Conservation (phyloP, 2,113 vertebrate genomes). For the Isurus oxyrinchus region DNA sequence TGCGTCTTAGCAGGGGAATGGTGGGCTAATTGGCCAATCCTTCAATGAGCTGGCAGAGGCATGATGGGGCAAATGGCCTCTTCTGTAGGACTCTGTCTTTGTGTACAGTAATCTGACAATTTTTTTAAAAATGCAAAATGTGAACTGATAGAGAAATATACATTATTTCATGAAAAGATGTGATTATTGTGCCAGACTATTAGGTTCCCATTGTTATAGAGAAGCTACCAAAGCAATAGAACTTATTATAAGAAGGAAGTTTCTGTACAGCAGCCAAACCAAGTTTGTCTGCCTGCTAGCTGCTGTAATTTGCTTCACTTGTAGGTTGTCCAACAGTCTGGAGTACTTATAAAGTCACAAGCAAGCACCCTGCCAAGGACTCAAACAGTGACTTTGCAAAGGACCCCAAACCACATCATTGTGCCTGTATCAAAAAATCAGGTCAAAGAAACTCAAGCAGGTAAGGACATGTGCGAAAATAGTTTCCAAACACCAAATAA, state of each 20-base stretch:
- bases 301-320: conserved; percentile 27
- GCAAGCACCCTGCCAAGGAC: conserved; percentile 43
- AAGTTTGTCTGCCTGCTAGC: neutral
- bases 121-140: neutral
- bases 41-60: neutral
- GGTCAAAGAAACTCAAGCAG: conserved; percentile 24
- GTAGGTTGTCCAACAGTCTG: conserved; percentile 66
- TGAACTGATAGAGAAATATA: neutral
- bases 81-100: neutral
- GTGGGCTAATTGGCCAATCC: neutral
- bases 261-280: neutral
- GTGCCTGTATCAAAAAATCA: conserved; percentile 39
- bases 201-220: neutral
- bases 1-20: neutral
- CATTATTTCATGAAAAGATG: neutral
- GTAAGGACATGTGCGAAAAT: conserved; percentile 43
- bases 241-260: neutral
- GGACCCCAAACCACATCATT: conserved; percentile 42
- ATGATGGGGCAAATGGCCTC: neutral
- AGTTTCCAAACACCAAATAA: conserved; percentile 42
- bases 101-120: neutral
- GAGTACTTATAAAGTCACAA: conserved; percentile 54
- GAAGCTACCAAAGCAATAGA: neutral
- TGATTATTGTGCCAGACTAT: neutral
- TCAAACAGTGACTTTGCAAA: conserved; percentile 49